A percentile compares a stretch with the other conserved stretches of the same genome.
These are phyloP conservation scores for Dicyrtomina minuta DNA, from an alignment of 2,888 invertebrate species.

Conservation along the genomic window DNA sequence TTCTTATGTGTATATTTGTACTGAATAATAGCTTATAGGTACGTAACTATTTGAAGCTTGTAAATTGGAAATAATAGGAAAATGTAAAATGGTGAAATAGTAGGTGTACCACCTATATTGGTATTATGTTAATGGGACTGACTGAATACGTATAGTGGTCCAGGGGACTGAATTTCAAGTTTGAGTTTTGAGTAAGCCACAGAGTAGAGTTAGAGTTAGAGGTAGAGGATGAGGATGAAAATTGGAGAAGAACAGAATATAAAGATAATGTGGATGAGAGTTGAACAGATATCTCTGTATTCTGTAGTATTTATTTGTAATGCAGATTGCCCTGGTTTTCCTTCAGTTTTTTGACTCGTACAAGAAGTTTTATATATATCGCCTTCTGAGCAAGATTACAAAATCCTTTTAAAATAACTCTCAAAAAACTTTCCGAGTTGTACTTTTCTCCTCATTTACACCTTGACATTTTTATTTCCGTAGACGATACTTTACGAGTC, in stretches of 20 bases:
- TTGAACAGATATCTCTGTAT: not conserved
- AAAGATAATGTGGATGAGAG: not conserved
- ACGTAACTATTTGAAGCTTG: too few species aligned
- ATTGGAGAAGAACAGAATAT: not conserved
- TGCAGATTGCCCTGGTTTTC: conserved; percentile 23
- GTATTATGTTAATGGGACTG: too few species aligned
- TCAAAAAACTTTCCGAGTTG: conserved; percentile 1
- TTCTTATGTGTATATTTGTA: too few species aligned
- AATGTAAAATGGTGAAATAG: too few species aligned
- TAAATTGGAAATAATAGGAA: too few species aligned
- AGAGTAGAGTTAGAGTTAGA: too few species aligned
- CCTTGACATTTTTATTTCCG: conserved; percentile 46
- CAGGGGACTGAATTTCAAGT: too few species aligned
- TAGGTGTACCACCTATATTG: too few species aligned
- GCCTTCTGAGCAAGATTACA: conserved; percentile 17
- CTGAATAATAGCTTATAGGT: too few species aligned
- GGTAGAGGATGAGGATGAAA: not conserved
- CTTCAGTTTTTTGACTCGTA: conserved; percentile 2
- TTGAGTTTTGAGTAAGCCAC: too few species aligned
- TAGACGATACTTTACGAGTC: conserved; percentile 43
- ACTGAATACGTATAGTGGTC: too few species aligned
- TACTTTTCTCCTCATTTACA: conserved; percentile 41
- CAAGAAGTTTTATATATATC: conserved; percentile 17
- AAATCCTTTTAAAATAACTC: conserved; percentile 28
- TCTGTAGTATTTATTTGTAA: conserved; percentile 20